These are phyloP conservation scores for Oncorhynchus masou DNA, from an alignment of 2,113 vertebrate species.

Conservation along the genomic window DNA sequence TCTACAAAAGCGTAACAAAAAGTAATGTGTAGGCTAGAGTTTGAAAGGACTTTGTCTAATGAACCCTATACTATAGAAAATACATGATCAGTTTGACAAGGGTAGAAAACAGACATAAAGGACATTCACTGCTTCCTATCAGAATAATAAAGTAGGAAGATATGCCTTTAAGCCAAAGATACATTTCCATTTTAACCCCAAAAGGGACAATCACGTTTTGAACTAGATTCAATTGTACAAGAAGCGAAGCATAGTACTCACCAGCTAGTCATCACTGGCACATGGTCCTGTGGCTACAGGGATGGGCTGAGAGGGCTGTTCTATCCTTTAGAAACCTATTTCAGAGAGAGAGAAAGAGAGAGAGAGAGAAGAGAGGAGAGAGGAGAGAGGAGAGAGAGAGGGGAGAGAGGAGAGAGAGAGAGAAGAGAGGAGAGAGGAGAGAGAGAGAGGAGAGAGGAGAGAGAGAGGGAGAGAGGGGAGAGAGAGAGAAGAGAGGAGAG, in stretches of 20 bases:
- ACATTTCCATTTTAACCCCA: too few species aligned
- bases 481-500: constrained; percentile 25
- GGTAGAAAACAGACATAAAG: not conserved
- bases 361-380: not conserved
- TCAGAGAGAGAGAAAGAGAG: constrained; percentile 39
- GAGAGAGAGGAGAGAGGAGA: not conserved
- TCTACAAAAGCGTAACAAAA: not conserved
- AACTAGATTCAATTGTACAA: not conserved
- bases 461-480: not conserved
- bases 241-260: constrained; percentile 60
- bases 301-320: constrained; percentile 48
- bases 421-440: too few species aligned
- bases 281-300: constrained; percentile 42
- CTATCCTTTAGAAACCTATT: constrained; percentile 63
- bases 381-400: not conserved
- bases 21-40: not conserved
- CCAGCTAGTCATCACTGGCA: constrained; percentile 72
- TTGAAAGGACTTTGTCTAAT: not conserved
- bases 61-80: not conserved
- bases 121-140: not conserved
- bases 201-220: too few species aligned
- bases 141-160: not conserved
- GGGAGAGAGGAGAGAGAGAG: not conserved
- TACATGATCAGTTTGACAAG: not conserved
- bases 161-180: too few species aligned